Percentiles rank a stretch among this genome's conserved stretches.
Evolutionary conservation across 2,797 vertebrate genomes (phyloP).

Genomic region (Neosilurus hyrtlii): DNA sequence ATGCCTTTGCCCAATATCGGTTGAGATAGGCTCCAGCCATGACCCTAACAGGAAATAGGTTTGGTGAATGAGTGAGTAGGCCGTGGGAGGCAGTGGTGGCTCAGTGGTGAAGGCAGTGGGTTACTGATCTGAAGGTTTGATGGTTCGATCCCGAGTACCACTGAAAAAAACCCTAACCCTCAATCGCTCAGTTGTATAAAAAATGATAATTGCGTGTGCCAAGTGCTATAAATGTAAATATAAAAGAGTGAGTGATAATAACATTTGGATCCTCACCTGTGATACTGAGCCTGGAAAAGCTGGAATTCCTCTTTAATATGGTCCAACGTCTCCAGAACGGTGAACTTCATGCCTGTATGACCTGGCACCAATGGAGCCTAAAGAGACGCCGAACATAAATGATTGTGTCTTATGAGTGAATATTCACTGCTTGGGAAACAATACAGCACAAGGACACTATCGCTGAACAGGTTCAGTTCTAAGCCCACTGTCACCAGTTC

Average conservation of each 20-base stretch:
- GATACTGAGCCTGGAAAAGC: constrained; percentile 91
- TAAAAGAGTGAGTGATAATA: not conserved
- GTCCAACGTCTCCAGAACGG: constrained; percentile 88
- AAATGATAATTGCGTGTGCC: no score
- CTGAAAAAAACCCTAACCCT: no score
- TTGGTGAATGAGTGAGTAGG: no score
- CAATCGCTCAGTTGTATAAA: no score
- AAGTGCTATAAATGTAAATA: not conserved
- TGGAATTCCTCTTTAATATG: constrained; percentile 93
- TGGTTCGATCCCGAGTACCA: no score
- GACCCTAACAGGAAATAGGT: no score
- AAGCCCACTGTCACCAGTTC: not conserved
- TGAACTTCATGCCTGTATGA: constrained; percentile 88
- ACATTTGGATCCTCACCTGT: constrained; percentile 60
- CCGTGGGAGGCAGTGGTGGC: no score
- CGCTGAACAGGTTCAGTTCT: not conserved
- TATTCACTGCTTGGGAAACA: not conserved
- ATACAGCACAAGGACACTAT: no score
- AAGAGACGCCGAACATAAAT: constrained; percentile 21
- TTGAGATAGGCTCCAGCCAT: no score
- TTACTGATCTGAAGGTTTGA: no score
- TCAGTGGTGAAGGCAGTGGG: no score
- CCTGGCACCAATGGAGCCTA: constrained; percentile 83
- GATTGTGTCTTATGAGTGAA: not conserved
- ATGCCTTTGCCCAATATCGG: no score